These are phyloP conservation scores for Otus sunia DNA, from an alignment of 2,113 vertebrate species.

Conservation along the genomic window DNA sequence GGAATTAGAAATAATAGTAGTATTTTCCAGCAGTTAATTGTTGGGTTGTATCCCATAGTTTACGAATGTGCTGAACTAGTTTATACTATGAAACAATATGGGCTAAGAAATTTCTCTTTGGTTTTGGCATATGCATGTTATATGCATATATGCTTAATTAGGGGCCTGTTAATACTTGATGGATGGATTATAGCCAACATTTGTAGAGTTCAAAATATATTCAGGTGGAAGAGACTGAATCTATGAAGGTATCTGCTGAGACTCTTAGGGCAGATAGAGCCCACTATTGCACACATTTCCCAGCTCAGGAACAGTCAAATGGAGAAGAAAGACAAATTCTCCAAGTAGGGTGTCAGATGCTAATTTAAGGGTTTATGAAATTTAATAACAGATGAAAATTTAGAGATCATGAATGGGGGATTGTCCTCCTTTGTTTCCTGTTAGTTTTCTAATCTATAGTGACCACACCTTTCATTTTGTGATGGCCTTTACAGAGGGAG, in stretches of 20 bases:
- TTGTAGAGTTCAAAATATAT: not conserved
- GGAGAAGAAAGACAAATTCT: not conserved
- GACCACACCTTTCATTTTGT: not conserved
- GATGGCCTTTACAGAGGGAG: not conserved
- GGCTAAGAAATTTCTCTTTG: not conserved
- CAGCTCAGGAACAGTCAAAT: not conserved
- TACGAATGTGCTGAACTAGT: not conserved
- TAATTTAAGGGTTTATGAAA: not conserved
- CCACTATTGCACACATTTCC: not conserved
- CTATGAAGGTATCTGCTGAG: not conserved
- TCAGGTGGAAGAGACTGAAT: not conserved
- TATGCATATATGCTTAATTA: not conserved
- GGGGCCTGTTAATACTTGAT: not conserved
- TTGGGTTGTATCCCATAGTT: not conserved
- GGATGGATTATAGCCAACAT: not conserved
- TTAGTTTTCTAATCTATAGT: not conserved
- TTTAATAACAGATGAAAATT: not conserved
- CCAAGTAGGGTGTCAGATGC: not conserved
- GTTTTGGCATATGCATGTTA: not conserved
- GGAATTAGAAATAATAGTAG: not conserved
- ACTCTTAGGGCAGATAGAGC: not conserved
- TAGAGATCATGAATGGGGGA: not conserved
- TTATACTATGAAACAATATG: not conserved
- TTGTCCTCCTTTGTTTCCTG: not conserved
- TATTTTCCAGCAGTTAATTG: not conserved